These are phyloP conservation scores for Riparia riparia DNA, from an alignment of 2,113 vertebrate genomes.

Conservation along the genomic window DNA sequence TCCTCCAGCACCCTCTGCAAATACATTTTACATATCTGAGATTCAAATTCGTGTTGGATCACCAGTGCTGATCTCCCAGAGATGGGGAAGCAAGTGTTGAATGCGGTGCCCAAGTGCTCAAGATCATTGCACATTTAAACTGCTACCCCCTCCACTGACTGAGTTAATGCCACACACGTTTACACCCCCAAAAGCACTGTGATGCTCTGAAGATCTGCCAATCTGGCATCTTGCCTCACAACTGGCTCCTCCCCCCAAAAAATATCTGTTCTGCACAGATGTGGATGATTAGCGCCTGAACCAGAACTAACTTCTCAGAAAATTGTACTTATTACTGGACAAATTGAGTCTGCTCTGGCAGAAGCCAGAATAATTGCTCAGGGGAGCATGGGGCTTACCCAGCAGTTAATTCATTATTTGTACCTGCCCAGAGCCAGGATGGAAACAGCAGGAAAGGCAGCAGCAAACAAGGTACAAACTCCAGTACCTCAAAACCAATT, in stretches of 20 bases:
- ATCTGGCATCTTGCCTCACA: background rate
- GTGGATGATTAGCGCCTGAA: background rate
- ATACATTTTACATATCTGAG: background rate
- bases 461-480: conserved; percentile 28
- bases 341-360: conserved; percentile 50
- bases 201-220: rapidly evolving
- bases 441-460: conserved; percentile 7
- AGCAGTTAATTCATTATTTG: conserved; percentile 67
- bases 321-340: conserved; percentile 31
- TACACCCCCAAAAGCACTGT: background rate
- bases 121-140: background rate
- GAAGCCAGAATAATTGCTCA: conserved; percentile 59
- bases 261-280: background rate
- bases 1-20: background rate
- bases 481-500: conserved; percentile 27
- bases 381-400: conserved; percentile 23
- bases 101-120: too few species aligned
- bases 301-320: conserved; percentile 49
- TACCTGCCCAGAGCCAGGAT: conserved; percentile 20
- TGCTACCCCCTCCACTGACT: background rate
- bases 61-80: background rate
- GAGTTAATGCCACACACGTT: background rate
- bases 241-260: background rate
- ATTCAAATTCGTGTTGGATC: background rate
- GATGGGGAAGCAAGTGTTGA: background rate